Evolutionary conservation across 2,888 invertebrate species (phyloP).

Genomic region (Drosophila ezoana): DNA sequence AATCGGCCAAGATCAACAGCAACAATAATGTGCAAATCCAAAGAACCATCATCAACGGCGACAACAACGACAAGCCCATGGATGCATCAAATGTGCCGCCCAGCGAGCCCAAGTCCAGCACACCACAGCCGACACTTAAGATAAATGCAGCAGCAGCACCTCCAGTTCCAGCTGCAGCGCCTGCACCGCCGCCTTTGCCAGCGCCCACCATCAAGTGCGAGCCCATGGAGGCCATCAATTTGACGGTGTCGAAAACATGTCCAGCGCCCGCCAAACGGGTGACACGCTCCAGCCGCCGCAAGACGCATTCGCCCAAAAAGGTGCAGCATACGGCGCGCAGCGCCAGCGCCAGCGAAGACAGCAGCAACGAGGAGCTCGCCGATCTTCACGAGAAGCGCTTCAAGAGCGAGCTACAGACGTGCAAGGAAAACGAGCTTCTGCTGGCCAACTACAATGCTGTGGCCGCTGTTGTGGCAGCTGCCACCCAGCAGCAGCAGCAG

Average conservation of each 20-base stretch:
- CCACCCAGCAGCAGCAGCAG: constrained; percentile 52
- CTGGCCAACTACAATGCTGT: constrained; percentile 73
- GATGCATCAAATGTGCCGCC: constrained; percentile 26
- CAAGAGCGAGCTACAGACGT: constrained; percentile 43
- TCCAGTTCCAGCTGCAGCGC: not conserved
- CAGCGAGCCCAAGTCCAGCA: not conserved
- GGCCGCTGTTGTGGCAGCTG: constrained; percentile 64
- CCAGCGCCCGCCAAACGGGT: constrained; percentile 31
- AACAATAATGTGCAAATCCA: constrained; percentile 52
- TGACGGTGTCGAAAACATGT: constrained; percentile 51
- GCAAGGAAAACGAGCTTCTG: constrained; percentile 68
- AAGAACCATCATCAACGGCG: constrained; percentile 48
- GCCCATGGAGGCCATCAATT: constrained; percentile 61
- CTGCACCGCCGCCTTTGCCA: not conserved
- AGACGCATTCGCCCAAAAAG: constrained; percentile 69
- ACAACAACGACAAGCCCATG: constrained; percentile 41
- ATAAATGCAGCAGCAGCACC: constrained; percentile 1
- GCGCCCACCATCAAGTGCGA: constrained; percentile 31
- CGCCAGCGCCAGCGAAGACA: constrained; percentile 47
- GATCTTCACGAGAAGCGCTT: constrained; percentile 43
- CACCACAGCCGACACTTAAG: constrained; percentile 1
- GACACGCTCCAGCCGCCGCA: constrained; percentile 69
- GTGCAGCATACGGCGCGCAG: constrained; percentile 50
- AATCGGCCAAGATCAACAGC: constrained; percentile 61
- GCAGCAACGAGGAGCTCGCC: constrained; percentile 39